Base-by-base conservation (phyloP, 2,113 vertebrate species). In the Poecilia latipinna region DNA sequence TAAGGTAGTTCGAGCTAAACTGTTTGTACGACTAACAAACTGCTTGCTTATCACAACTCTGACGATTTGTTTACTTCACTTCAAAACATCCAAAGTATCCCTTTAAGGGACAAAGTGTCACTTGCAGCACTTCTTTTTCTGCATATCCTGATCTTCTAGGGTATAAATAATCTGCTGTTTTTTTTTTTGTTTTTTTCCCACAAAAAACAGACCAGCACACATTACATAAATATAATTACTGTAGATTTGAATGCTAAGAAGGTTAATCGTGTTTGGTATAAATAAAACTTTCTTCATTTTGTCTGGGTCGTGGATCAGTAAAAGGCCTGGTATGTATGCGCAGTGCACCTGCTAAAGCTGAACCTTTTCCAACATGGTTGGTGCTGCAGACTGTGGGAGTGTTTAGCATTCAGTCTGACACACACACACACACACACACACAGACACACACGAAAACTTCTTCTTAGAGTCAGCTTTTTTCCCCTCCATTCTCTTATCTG, bases 271-370 rank as follows among this genome's bases (percentile, higher is more conserved):
- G 44, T 48, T 19, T 48, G 1, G 17, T 8, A 11, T 12, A 68
- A 26, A 22, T 31, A 67, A 24, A 4, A 13, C 35, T 12, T 24
- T 48, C 29, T 60, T 72, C 15, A 10, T 60, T 63, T 31, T 73
- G 61, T 79, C 61, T 1, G 37, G 71, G 79, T 48, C 35, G 37
- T 82, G 35, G 65, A 12, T 63, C 75, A 78, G 72, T 76, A 71
- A 67, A 79, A 78, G 70, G 68, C 74, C 63, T 89, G 88, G 72
- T 69, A 77, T 85, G 35, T 35, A n/a, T 54, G 22, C 6, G 17
- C 51, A 54, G 80, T 89, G 85, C 93, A 93, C 91, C 92, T 93
- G 92, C 91, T 85, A 80, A 69, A 88, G 42, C 87, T 93, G 90
- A 93, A 92, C 76, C 69, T 85, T 72, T 86, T 92, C 89, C 91